These are phyloP conservation scores for Quadriops clusia DNA, from an alignment of 2,888 invertebrate species.

Conservation along the genomic window DNA sequence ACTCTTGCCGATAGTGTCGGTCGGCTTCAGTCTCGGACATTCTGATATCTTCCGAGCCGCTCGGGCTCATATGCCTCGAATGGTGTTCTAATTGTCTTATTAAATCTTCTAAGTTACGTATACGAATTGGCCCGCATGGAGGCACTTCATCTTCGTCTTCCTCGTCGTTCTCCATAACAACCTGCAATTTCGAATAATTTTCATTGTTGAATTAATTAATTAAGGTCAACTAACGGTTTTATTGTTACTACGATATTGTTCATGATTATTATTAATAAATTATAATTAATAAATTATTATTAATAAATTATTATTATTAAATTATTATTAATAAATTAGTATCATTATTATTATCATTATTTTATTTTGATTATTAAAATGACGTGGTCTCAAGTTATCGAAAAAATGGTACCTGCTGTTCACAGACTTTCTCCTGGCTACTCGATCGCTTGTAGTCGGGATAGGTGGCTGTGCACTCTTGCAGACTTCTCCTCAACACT, in stretches of 20 bases:
- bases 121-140: conserved; percentile 73
- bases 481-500: conserved; percentile 53
- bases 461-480: conserved; percentile 48
- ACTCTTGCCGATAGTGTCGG: conserved; percentile 63
- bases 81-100: conserved; percentile 82
- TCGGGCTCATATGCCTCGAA: conserved; percentile 81
- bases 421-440: conserved; percentile 64
- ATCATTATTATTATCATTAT: background rate
- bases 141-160: conserved; percentile 66
- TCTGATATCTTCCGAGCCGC: conserved; percentile 80
- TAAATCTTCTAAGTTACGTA: conserved; percentile 82
- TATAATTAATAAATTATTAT: no score
- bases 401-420: conserved; percentile 43
- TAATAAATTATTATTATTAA: no score
- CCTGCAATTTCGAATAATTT: conserved; percentile 16
- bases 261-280: no score
- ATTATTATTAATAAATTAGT: background rate
- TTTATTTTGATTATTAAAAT: background rate
- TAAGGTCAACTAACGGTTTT: no score
- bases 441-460: conserved; percentile 49
- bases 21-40: conserved; percentile 85
- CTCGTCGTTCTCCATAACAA: conserved; percentile 41
- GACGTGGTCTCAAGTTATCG: no score
- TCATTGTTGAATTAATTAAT: background rate
- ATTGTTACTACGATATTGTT: no score